Evolutionary conservation across 2,888 invertebrate genomes (phyloP), one percentile per base, ranked within the genome.

Genomic region (Oithona nana): DNA sequence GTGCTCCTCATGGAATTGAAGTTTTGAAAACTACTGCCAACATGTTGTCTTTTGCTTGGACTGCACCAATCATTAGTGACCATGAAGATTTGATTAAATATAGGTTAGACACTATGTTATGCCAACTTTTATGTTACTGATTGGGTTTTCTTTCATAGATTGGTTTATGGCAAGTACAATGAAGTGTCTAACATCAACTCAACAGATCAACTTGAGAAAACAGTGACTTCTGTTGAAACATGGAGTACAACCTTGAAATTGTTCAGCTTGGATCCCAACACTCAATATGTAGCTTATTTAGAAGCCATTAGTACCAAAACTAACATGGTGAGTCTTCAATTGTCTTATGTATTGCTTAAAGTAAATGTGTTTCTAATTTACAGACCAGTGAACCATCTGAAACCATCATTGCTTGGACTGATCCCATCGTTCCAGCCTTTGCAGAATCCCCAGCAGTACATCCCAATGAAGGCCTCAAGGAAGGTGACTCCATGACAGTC

Each of bases 401-500:
- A 73, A 87, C 86, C 0, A 72, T 88, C 28, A 78, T 87, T 64
- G 86, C 85, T 0, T 88, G 87, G 87, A 88, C 88, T 4, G 87
- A 88, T 72, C 87, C 88, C 0, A 86, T 87, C 0, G 82, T 86
- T 69, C 87, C 88, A 0, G 86, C 88, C 0, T 86, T 84, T 73
- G 87, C 88, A 22, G 87, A 87, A 80, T 8, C 56, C 6, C 56
- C 56, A 22, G 20, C 56, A 4, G 26, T 56, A 13, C 56, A 56
- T 26, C 56, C 56, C 56, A 56, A 28, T 11, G 29, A 56, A 4
- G 39, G 22, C 67, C 82, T 88, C 50, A 81, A 86, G 63, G 88
- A 88, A 74, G 87, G 88, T 0, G 83, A 84, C 68, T 84, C 85
- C 65, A 87, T 88, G 84, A 88, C 87, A 0, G 82, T 88, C 64